Base-by-base conservation (phyloP, 2,888 invertebrate genomes). In the Cryptocephalus primarius region DNA sequence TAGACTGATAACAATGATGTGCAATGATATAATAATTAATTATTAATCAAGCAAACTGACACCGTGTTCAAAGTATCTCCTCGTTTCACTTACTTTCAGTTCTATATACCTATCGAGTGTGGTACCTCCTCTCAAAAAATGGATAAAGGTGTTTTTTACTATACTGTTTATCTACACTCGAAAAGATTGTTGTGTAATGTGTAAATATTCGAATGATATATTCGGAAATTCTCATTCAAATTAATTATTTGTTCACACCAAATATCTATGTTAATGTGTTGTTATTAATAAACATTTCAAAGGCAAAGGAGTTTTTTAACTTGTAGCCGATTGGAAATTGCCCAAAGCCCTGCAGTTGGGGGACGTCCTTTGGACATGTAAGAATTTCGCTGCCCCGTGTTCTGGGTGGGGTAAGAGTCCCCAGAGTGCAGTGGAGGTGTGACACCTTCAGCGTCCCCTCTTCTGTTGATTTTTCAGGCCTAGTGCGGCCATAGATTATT, bases 261-360 rank as follows among this genome's bases (percentile, higher is more conserved):
- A 67, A 66, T 69, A 69, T 71, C 64, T 70, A 70, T 71, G 70
- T 71, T 70, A 70, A 71, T 70, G 70, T 71, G 71, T 70, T 71
- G 69, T 71, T 70, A 69, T 66, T 62, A 61, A 65, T 22, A 22
- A 22, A 22, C 6, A 22, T 22, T 22, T 22, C 22, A 22, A 22
- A 22, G 22, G 22, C 22, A 22, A 22, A 22, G 6, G 6, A 22
- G 3, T 22, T 22, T 22, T 22, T 22, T 22, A n/a, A n/a, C n/a
- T n/a, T n/a, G n/a, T n/a, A n/a, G n/a, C n/a, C n/a, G n/a, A n/a
- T n/a, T n/a, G n/a, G n/a, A n/a, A n/a, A n/a, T n/a, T n/a, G n/a
- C n/a, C n/a, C n/a, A n/a, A n/a, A n/a, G n/a, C n/a, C n/a, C n/a
- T n/a, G n/a, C n/a, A n/a, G n/a, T n/a, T n/a, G n/a, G n/a, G n/a